A percentile compares a stretch with the other conserved stretches of the same genome.
phyloP scores from a whole-genome alignment of 2,888 invertebrate species.

The Drosophila barbarae region DNA sequence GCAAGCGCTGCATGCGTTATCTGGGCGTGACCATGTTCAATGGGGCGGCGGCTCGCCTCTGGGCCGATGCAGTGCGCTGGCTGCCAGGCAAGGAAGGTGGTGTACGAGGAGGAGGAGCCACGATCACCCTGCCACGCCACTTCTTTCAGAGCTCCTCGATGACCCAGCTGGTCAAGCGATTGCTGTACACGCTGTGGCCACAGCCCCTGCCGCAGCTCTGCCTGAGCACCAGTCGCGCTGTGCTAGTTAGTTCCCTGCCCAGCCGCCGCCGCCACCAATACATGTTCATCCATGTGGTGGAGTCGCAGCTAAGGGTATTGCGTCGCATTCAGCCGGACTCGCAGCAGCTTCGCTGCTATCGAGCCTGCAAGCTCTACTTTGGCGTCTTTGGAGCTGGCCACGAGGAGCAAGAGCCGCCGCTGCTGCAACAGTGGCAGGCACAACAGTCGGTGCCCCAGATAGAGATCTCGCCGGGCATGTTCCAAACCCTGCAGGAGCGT shows the following conservation, averaged over 20 bases:
- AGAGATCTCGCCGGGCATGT: conserved; percentile 73
- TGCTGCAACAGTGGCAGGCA: conserved; percentile 52
- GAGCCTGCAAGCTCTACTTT: conserved; percentile 60
- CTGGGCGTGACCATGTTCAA: conserved; percentile 64
- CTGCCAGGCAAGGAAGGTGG: conserved; percentile 1
- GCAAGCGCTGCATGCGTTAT: conserved; percentile 67
- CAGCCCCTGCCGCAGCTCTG: conserved; percentile 36
- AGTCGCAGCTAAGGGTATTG: conserved; percentile 70
- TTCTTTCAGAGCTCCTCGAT: conserved; percentile 48
- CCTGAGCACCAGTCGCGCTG: conserved; percentile 36
- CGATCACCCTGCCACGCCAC: conserved; percentile 21
- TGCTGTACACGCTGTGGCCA: conserved; percentile 59
- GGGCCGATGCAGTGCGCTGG: conserved; percentile 70
- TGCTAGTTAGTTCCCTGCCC: conserved; percentile 67
- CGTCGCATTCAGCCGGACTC: conserved; percentile 45
- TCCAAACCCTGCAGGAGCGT: conserved; percentile 57
- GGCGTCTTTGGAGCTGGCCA: conserved; percentile 25
- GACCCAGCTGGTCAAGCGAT: conserved; percentile 56
- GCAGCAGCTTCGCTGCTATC: conserved; percentile 34
- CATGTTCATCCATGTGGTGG: conserved; percentile 75
- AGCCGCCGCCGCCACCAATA: conserved; percentile 64
- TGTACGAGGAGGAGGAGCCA: not conserved
- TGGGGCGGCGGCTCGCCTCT: conserved; percentile 69
- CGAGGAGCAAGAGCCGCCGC: conserved; percentile 3
- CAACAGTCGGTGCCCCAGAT: conserved; percentile 66